phyloP scores from a whole-genome alignment of 2,888 invertebrate genomes.

The Podotricha telesiphe region DNA sequence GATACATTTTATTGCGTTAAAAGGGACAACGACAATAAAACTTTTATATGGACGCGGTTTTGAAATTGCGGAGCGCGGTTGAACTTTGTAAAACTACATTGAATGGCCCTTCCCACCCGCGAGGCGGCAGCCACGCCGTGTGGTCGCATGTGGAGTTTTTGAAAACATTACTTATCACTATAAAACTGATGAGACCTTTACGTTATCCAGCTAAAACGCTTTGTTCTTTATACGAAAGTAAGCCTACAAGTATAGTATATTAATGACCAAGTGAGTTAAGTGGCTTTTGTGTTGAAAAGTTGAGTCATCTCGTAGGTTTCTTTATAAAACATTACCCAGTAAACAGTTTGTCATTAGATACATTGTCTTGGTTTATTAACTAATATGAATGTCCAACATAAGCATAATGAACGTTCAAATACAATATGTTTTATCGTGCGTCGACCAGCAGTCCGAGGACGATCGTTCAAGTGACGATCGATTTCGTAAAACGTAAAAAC shows the following conservation, averaged over 20 bases:
- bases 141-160: constrained; percentile 20
- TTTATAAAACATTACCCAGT: constrained; percentile 40
- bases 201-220: constrained; percentile 30
- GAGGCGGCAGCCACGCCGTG: not conserved
- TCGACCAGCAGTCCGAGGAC: constrained; percentile 55
- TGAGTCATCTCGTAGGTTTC: constrained; percentile 37
- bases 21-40: constrained; percentile 42
- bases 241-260: constrained; percentile 20
- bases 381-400: constrained; percentile 54
- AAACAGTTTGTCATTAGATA: constrained; percentile 51
- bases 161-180: constrained; percentile 32
- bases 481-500: constrained; percentile 51
- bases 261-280: constrained; percentile 21
- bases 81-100: constrained; percentile 35
- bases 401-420: constrained; percentile 57
- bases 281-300: constrained; percentile 36
- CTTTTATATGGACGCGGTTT: constrained; percentile 44
- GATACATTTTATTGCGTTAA: constrained; percentile 51
- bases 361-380: constrained; percentile 63
- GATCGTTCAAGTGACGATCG: constrained; percentile 45
- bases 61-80: constrained; percentile 37
- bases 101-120: constrained; percentile 31
- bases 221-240: constrained; percentile 33
- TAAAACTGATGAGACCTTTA: constrained; percentile 34
- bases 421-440: constrained; percentile 61